Percentiles rank a stretch among this genome's conserved stretches.
Evolutionary conservation across 2,797 vertebrate species (phyloP).

Genomic region (Gambelia wislizenii): DNA sequence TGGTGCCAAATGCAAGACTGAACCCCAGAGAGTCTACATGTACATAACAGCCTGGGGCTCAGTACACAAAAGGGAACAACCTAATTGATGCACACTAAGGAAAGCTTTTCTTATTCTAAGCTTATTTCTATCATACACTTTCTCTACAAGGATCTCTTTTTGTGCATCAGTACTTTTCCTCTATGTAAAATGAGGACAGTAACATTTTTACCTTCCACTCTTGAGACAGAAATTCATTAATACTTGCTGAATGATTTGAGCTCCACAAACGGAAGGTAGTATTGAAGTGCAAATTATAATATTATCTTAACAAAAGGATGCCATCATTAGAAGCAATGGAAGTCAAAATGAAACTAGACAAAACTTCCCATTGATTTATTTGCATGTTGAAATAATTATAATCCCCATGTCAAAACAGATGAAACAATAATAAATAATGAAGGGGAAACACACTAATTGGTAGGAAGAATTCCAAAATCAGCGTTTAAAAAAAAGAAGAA

Average conservation of each 20-base stretch:
- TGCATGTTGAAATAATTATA: constrained; percentile 26
- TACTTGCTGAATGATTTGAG: constrained; percentile 1
- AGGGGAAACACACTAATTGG: neutral
- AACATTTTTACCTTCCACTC: neutral
- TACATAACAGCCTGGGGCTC: neutral
- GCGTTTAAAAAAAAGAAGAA: constrained; percentile 6
- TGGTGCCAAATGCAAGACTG: neutral
- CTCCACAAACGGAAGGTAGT: neutral
- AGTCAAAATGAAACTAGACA: constrained; percentile 33
- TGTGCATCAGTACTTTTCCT: constrained; percentile 27
- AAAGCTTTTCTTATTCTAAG: neutral
- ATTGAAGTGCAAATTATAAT: constrained; percentile 35
- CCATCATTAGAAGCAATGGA: constrained; percentile 21
- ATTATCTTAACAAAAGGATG: constrained; percentile 27
- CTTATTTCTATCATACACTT: constrained; percentile 19
- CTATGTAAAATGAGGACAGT: constrained; percentile 29
- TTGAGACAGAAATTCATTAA: constrained; percentile 25
- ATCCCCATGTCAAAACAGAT: constrained; percentile 19
- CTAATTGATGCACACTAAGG: neutral
- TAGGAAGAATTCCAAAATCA: constrained; percentile 1
- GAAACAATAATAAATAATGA: constrained; percentile 35
- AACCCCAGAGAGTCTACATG: neutral
- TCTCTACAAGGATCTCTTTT: neutral
- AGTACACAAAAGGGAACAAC: constrained; percentile 14
- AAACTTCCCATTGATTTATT: constrained; percentile 17